phyloP scores from a whole-genome alignment of 1,140 invertebrate genomes.

The Ephestia elutella region DNA sequence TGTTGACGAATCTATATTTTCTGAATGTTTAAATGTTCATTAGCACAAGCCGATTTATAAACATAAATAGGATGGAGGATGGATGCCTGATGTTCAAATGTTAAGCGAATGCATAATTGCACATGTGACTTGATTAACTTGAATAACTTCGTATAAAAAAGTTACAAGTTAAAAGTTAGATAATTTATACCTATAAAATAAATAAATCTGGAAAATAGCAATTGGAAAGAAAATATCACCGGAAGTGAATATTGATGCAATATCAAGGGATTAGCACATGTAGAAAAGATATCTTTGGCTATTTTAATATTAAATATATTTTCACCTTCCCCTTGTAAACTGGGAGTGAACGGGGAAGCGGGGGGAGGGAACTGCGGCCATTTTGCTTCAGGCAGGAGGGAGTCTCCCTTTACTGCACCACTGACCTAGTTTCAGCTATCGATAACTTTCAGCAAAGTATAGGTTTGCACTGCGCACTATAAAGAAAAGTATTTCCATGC shows the following conservation, averaged over 20 bases:
- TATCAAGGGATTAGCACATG: background rate
- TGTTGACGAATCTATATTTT: too few species aligned
- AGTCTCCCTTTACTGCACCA: constrained; percentile 51
- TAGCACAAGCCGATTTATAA: too few species aligned
- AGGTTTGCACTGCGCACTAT: background rate
- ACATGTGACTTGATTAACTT: too few species aligned
- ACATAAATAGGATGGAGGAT: too few species aligned
- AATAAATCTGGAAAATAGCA: too few species aligned
- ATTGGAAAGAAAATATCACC: too few species aligned
- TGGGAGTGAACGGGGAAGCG: constrained; percentile 9
- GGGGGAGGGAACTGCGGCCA: constrained; percentile 16
- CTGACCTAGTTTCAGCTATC: constrained; percentile 56
- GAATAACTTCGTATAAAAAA: too few species aligned
- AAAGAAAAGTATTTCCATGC: background rate
- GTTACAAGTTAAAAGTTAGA: too few species aligned
- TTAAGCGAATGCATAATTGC: too few species aligned
- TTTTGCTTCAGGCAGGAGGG: constrained; percentile 22
- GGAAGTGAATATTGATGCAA: background rate
- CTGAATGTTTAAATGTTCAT: too few species aligned
- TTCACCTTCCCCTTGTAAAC: constrained; percentile 8
- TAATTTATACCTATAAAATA: too few species aligned
- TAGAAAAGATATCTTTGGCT: background rate
- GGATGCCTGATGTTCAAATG: too few species aligned
- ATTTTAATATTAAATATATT: constrained; percentile 7
- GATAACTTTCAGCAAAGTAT: constrained; percentile 20